phyloP scores from a whole-genome alignment of 2,113 vertebrate species.

The Rhea americana region DNA sequence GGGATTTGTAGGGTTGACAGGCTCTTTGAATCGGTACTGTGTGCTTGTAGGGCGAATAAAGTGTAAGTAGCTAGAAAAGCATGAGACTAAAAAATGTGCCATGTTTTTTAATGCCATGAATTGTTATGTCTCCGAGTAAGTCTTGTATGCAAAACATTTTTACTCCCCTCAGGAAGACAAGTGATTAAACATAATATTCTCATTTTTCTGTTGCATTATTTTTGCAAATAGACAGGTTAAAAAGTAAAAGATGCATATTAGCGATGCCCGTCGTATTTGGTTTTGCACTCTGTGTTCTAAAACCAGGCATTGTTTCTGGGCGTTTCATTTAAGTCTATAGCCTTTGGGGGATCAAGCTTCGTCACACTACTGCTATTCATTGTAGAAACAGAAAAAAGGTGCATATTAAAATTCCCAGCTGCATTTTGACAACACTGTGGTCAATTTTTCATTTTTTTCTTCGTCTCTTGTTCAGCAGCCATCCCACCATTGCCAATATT shows the following conservation, averaged over 20 bases:
- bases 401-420: neutral
- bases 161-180: neutral
- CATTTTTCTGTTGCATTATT: neutral
- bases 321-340: neutral
- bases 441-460: neutral
- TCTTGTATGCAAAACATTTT: conserved; percentile 19
- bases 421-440: rapidly evolving
- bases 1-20: neutral
- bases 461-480: neutral
- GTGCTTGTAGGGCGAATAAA: neutral
- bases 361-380: rapidly evolving
- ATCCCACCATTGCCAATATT: rapidly evolving
- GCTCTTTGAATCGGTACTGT: neutral
- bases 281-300: neutral
- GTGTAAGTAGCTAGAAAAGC: neutral
- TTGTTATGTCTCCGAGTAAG: conserved; percentile 1
- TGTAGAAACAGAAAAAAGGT: neutral
- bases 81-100: neutral
- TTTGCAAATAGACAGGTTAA: neutral
- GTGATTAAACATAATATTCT: neutral
- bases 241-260: neutral
- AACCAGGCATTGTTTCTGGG: neutral
- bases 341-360: neutral
- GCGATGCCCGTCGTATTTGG: neutral
- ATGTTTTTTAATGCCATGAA: conserved; percentile 10